phyloP scores from a whole-genome alignment of 2,888 invertebrate species.

The Byasa hedistus region DNA sequence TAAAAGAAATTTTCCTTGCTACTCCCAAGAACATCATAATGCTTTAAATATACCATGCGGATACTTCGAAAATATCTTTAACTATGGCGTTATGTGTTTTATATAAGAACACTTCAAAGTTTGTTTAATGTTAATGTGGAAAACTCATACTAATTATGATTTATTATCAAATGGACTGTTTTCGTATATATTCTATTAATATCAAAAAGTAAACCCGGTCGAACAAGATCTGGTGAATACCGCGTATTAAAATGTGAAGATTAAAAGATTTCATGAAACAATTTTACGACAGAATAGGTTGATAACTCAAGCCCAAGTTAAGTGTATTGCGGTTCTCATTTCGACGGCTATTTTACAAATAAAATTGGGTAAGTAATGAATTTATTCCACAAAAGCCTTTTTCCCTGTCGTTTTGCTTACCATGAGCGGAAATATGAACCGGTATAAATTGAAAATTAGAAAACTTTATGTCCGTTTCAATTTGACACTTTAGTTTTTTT shows the following conservation, averaged over 20 bases:
- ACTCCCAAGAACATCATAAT: not conserved
- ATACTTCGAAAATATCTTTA: not conserved
- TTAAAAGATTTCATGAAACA: not conserved
- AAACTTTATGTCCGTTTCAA: not conserved
- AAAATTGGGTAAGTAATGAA: constrained; percentile 3
- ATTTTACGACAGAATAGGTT: not conserved
- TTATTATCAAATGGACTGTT: no score
- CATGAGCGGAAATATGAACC: not conserved
- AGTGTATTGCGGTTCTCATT: not conserved
- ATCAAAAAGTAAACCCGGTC: no score
- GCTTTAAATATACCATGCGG: not conserved
- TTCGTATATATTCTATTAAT: no score
- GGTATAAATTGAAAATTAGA: not conserved
- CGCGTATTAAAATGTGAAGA: no score
- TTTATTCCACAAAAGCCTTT: not conserved
- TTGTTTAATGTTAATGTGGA: not conserved
- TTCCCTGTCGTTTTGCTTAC: not conserved
- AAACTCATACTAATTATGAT: no score
- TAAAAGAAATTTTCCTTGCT: not conserved
- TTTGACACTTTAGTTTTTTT: not conserved
- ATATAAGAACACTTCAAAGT: no score
- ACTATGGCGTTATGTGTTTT: no score
- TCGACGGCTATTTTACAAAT: not conserved
- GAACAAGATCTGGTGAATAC: no score
- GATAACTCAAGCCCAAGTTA: not conserved